Evolutionary conservation across 2,888 invertebrate species (phyloP).

Genomic region (Habrosyne pyritoides): DNA sequence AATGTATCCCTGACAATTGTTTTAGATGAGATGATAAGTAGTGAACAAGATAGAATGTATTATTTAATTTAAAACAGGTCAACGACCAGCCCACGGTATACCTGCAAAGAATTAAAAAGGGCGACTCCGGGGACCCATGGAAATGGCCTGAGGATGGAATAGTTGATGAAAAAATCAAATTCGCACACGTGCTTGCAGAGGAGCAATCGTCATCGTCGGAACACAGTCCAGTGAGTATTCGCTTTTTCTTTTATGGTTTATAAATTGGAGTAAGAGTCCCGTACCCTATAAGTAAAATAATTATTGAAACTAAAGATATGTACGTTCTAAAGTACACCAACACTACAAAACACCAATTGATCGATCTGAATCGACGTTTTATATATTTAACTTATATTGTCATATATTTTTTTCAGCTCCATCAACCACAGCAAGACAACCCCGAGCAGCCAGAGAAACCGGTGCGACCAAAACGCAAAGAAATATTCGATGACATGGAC

Average conservation of each 20-base stretch:
- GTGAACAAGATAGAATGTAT: no score
- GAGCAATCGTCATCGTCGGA: conserved; percentile 10
- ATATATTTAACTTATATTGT: not conserved
- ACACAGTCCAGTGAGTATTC: not conserved
- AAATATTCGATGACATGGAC: conserved; percentile 30
- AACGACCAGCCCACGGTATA: conserved; percentile 49
- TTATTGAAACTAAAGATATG: no score
- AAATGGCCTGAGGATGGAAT: conserved; percentile 58
- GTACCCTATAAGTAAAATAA: no score
- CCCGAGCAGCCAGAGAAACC: conserved; percentile 19
- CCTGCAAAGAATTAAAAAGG: conserved; percentile 33
- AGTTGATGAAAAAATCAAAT: conserved; percentile 36
- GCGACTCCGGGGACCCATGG: conserved; percentile 40
- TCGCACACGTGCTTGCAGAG: conserved; percentile 44
- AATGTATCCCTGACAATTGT: no score
- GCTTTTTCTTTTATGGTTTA: no score
- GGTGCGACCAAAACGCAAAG: conserved; percentile 11
- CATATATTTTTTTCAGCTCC: not conserved
- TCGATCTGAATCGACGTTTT: no score
- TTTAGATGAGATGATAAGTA: no score
- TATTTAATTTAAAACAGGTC: conserved; percentile 23
- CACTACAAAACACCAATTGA: no score
- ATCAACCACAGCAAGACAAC: not conserved
- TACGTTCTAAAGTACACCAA: no score
- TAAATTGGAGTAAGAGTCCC: no score